phyloP scores from a whole-genome alignment of 1,140 invertebrate genomes.

The Aricia agestis region DNA sequence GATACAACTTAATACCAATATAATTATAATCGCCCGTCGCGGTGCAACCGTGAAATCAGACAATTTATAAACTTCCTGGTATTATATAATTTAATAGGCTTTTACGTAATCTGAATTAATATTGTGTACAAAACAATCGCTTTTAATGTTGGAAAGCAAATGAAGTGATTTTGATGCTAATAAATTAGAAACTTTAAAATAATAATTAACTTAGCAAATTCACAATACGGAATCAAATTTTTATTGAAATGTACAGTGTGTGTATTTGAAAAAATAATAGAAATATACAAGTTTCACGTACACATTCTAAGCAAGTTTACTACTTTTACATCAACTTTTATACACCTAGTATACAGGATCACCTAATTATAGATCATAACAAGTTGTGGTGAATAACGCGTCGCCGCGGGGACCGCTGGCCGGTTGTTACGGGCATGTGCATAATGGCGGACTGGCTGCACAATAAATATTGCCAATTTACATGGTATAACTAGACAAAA shows the following conservation, averaged over 20 bases:
- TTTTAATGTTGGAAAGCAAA: too few species aligned
- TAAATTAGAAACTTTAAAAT: too few species aligned
- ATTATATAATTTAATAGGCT: background rate
- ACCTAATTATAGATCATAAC: background rate
- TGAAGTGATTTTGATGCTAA: too few species aligned
- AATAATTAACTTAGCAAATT: too few species aligned
- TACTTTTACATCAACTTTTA: background rate
- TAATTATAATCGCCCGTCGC: background rate
- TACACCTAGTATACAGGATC: background rate
- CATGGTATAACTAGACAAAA: background rate
- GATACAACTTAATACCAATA: background rate
- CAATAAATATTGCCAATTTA: constrained; percentile 3
- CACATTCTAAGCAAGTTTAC: background rate
- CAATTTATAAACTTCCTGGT: background rate
- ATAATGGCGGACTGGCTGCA: background rate
- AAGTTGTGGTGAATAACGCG: constrained; percentile 2
- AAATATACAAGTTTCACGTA: too few species aligned
- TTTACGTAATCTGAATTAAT: background rate
- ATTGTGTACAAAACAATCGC: background rate
- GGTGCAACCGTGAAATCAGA: background rate
- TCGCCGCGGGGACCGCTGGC: background rate
- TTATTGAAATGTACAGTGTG: too few species aligned
- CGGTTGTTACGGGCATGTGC: background rate
- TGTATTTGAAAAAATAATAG: too few species aligned
- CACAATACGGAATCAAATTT: too few species aligned